These are phyloP conservation scores for Chrysopilus asiliformis DNA, from an alignment of 2,888 invertebrate genomes.

Conservation along the genomic window DNA sequence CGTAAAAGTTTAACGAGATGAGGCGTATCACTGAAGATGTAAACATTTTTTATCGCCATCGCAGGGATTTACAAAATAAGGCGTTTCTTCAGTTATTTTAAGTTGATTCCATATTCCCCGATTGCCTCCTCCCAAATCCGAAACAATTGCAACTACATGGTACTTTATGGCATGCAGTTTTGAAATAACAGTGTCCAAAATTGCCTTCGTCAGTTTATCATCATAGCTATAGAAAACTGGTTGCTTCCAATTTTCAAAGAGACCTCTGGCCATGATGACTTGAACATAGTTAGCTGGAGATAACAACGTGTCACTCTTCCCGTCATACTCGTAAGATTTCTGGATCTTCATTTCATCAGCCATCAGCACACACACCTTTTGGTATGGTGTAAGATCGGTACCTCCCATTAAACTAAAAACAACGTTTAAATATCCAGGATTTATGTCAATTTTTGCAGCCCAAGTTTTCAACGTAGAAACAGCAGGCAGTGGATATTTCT, in stretches of 20 bases:
- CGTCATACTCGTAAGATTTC: no score
- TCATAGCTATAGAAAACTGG: slow-evolving; percentile 3
- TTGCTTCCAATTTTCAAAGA: slow-evolving; percentile 7
- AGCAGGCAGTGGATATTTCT: no score
- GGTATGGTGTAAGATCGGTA: no score
- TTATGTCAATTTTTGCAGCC: no score
- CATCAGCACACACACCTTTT: no score
- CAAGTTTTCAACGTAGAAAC: no score
- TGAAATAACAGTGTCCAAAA: neutral
- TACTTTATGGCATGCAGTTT: slow-evolving; percentile 5
- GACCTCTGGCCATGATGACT: no score
- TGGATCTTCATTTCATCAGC: no score
- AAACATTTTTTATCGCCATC: slow-evolving; percentile 6
- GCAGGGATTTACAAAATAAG: neutral
- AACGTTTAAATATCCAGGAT: no score
- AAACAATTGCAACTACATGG: slow-evolving; percentile 5
- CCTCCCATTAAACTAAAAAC: no score
- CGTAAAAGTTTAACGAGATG: slow-evolving; percentile 12
- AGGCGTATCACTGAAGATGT: slow-evolving; percentile 12
- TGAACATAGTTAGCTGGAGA: no score
- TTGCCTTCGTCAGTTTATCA: neutral
- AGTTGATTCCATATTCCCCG: slow-evolving; percentile 9
- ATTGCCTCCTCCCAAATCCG: slow-evolving; percentile 10
- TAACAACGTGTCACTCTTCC: no score
- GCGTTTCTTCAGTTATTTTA: slow-evolving; percentile 3